Base-by-base conservation (phyloP, 2,888 invertebrate species). In the Drosophila subsilvestris region DNA sequence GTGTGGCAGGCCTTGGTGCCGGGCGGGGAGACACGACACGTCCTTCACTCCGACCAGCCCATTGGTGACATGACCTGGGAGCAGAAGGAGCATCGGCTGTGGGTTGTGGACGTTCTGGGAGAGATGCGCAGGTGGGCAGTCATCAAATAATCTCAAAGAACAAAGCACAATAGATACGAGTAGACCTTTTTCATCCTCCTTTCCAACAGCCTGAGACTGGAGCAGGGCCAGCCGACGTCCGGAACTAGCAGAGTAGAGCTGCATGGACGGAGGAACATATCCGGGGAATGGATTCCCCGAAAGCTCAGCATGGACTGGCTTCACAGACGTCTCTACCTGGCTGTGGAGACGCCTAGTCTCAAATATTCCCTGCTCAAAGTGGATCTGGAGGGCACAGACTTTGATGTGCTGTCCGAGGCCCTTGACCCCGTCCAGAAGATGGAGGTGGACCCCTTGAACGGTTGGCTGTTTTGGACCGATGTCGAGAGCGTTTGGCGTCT, bases 391-490 rank as follows among this genome's bases (percentile, higher is more conserved):
- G 81, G 76, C 0, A 63, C n/a, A 7, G 8, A 60, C 1, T 37
- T 56, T 6, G 50, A 42, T 4, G 6, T 10, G 5, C 6, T 57
- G 14, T 50, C 25, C 0, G 50, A 42, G 0, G 6, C 32, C 2
- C 54, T 84, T 6, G 54, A 37, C 0, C 94, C 95, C 79, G 96
- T 98, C 0, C 94, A 94, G 62, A 96, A 97, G 86, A 94, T 98
- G 78, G 96, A 97, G 93, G 96, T 98, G 0, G 98, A 98, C 93
- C 97, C 98, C 37, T 95, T 96, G 86, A 98, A 98, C 91, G 98
- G 98, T 8, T 98, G 96, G 91, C 92, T 98, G 27, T 98, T 97
- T 91, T 97, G 96, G 95, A 94, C 72, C 2, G 69, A 78, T 25
- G 57, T n/a, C 8, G 63, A 74, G 14, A 14, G 32, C 1, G 51